Percentiles rank a stretch among this genome's conserved stretches.
Evolutionary conservation across 2,797 vertebrate genomes (phyloP).

Genomic region (Molossus alvarezi): DNA sequence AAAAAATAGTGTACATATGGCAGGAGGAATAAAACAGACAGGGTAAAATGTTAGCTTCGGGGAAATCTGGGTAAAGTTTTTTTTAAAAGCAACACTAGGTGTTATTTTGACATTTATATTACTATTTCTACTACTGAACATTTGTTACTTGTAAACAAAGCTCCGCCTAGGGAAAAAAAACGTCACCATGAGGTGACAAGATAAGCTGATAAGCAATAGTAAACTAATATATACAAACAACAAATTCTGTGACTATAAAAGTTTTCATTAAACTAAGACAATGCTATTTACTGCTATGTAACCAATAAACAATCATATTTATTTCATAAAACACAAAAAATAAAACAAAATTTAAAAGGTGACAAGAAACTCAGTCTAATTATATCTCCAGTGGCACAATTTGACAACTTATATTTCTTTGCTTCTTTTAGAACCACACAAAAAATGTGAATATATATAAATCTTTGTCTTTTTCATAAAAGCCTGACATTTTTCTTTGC

Average conservation of each 20-base stretch:
- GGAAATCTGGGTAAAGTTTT: conserved; percentile 38
- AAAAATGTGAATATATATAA: conserved; percentile 26
- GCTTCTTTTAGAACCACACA: conserved; percentile 52
- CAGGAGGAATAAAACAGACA: not conserved
- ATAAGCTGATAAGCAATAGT: not conserved
- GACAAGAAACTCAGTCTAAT: conserved; percentile 53
- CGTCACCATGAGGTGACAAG: not conserved
- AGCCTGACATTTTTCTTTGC: conserved; percentile 33
- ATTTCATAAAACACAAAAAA: conserved; percentile 68
- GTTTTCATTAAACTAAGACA: conserved; percentile 57
- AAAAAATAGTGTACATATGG: not conserved
- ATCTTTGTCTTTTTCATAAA: conserved; percentile 47
- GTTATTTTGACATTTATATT: conserved; percentile 32
- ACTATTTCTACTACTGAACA: not conserved
- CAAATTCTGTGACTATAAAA: conserved; percentile 18
- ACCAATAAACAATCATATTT: not conserved
- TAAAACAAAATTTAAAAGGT: conserved; percentile 25
- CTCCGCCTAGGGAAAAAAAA: not conserved
- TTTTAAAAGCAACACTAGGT: conserved; percentile 22
- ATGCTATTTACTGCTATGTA: conserved; percentile 19
- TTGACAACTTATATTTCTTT: conserved; percentile 44
- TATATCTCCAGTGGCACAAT: conserved; percentile 51
- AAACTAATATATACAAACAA: conserved; percentile 48
- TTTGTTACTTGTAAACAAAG: conserved; percentile 1
- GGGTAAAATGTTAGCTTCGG: conserved; percentile 19